These are phyloP conservation scores for Macropis europaea DNA, from an alignment of 2,888 invertebrate genomes.

Conservation along the genomic window DNA sequence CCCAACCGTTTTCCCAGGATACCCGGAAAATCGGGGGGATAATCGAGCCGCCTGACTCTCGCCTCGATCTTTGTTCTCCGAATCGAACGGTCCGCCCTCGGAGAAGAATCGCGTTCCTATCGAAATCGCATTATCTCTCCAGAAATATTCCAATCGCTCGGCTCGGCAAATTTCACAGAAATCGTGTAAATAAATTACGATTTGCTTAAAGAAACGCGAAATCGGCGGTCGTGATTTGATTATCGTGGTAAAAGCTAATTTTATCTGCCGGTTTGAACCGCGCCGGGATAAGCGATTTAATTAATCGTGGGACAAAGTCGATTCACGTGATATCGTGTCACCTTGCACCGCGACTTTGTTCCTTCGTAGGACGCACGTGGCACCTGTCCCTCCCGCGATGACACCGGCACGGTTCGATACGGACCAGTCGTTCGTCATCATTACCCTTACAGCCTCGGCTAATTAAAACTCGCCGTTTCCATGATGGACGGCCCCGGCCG, in stretches of 20 bases:
- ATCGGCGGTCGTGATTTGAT: too few relatives aligned
- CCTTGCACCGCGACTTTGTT: background rate
- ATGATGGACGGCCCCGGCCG: constrained; percentile 49
- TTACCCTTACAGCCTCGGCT: constrained; percentile 28
- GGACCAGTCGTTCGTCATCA: constrained; percentile 53
- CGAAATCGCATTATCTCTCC: background rate
- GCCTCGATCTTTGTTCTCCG: background rate
- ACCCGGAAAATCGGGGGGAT: constrained; percentile 16
- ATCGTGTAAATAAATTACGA: too few relatives aligned
- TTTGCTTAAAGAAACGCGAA: too few relatives aligned
- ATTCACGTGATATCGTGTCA: too few relatives aligned
- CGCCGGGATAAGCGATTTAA: background rate
- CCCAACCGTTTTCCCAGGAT: constrained; percentile 3
- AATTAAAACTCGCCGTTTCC: constrained; percentile 53
- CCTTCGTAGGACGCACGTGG: too few relatives aligned
- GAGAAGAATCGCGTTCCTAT: background rate
- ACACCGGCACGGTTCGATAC: constrained; percentile 36
- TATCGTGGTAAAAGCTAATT: too few relatives aligned
- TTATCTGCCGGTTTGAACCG: too few relatives aligned
- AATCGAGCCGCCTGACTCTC: constrained; percentile 9
- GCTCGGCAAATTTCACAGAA: too few relatives aligned
- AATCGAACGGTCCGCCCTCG: background rate
- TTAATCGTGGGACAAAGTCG: background rate
- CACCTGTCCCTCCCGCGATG: background rate
- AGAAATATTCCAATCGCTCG: too few relatives aligned